These are phyloP conservation scores for Bryconaethiops microstoma DNA, from an alignment of 2,797 vertebrate species.

Conservation along the genomic window DNA sequence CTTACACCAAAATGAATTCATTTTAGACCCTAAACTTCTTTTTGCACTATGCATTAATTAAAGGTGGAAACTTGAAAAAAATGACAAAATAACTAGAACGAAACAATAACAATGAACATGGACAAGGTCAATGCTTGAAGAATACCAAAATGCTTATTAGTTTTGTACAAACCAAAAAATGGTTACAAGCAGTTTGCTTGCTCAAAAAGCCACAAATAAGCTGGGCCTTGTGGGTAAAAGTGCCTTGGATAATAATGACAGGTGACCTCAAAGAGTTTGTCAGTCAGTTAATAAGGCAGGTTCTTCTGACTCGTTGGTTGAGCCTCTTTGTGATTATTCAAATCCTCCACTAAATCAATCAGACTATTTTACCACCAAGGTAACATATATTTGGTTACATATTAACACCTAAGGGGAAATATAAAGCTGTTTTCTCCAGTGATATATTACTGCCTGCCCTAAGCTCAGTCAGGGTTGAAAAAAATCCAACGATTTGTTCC, in stretches of 20 bases:
- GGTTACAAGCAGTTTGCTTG: not conserved
- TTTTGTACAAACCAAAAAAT: not conserved
- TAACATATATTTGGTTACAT: constrained; percentile 31
- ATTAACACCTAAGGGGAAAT: constrained; percentile 22
- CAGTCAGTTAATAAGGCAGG: not conserved
- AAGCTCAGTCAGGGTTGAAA: not conserved
- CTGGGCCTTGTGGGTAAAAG: not conserved
- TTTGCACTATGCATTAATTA: not conserved
- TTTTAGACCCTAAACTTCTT: not conserved
- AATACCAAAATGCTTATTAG: not conserved
- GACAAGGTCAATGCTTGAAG: not conserved
- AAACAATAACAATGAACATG: not conserved
- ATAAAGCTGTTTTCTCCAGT: not conserved
- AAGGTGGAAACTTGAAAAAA: not conserved
- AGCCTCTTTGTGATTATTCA: constrained; percentile 5
- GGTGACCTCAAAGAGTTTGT: not conserved
- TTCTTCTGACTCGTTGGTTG: not conserved
- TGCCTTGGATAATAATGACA: not conserved
- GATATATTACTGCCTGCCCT: constrained; percentile 15
- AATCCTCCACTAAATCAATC: constrained; percentile 21
- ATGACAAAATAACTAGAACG: not conserved
- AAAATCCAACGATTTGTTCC: not conserved
- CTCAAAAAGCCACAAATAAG: not conserved
- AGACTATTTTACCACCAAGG: constrained; percentile 8
- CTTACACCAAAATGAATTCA: too few species aligned